Base-by-base conservation (phyloP, 2,797 vertebrate genomes). In the Neosilurus mollespiculum region DNA sequence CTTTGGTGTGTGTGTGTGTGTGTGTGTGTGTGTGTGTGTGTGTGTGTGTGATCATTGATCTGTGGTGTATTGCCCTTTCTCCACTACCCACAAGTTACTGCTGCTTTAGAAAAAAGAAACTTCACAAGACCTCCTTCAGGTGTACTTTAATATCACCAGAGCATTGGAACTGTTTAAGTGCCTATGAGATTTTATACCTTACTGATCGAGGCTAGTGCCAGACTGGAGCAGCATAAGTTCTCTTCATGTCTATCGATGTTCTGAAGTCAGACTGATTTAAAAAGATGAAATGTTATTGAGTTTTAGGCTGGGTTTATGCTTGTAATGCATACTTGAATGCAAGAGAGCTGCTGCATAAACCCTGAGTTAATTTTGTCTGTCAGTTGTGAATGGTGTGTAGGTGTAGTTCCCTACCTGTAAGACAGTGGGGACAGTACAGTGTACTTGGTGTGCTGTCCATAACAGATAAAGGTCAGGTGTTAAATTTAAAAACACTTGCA, bases 11-110 rank as follows among this genome's bases (percentile, higher is more conserved):
- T 2, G 30, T 30, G 30, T 43, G 43, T 8, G 43, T 8, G 75
- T 71, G 59, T 83, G 77, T 30, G 30, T 30, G 30, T 30, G 30
- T 30, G 43, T 43, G 8, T 43, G 43, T 43, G 43, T 43, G 43
- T 43, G 43, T 8, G 43, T 8, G 75, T 71, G 59, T 77, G 77
- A 83, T 83, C 58, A 72, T 59, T 84, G 18, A 78, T 49, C 61
- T 58, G 16, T 56, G n/a, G 72, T 69, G 3, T 11, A 26, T n/a
- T 66, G 61, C 16, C 69, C 43, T 73, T 61, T 69, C 26, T 72
- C 9, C 37, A 37, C 54, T 22, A 24, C 54, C n/a, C 56, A 14
- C 56, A 49, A 71, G 49, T 7, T 37, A 66, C 22, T 26, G 22
- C 49, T 72, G n/a, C 4, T 56, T 58, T 22, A 37, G 20, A 59